Evolutionary conservation across 2,797 vertebrate genomes (phyloP).

Genomic region (Characodon lateralis): DNA sequence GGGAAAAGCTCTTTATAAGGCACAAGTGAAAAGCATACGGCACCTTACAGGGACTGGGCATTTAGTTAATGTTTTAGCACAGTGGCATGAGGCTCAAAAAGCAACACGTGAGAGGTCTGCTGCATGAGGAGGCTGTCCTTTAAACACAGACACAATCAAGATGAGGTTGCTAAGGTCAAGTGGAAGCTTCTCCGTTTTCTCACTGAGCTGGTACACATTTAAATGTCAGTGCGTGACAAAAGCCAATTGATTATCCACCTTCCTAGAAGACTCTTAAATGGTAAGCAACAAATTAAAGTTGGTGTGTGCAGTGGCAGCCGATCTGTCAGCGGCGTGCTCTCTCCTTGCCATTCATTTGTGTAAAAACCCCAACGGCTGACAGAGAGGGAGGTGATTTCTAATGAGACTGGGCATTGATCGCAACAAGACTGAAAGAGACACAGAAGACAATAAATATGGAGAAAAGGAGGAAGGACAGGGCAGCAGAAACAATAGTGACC

Average conservation of each 20-base stretch:
- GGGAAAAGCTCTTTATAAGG: slow-evolving; percentile 54
- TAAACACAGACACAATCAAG: slow-evolving; percentile 72
- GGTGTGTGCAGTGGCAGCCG: slow-evolving; percentile 48
- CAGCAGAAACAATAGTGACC: slow-evolving; percentile 3
- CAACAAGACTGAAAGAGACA: slow-evolving; percentile 41
- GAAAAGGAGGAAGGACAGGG: neutral
- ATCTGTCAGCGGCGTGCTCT: slow-evolving; percentile 59
- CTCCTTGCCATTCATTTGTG: slow-evolving; percentile 69
- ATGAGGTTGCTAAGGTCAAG: slow-evolving; percentile 68
- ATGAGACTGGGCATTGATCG: slow-evolving; percentile 75
- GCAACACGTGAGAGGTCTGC: slow-evolving; percentile 61
- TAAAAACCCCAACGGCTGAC: slow-evolving; percentile 67
- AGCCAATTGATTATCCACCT: slow-evolving; percentile 82
- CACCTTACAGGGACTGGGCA: slow-evolving; percentile 46
- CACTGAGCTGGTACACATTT: slow-evolving; percentile 65
- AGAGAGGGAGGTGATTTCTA: slow-evolving; percentile 65
- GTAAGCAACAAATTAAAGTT: slow-evolving; percentile 81
- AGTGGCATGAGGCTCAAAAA: slow-evolving; percentile 50
- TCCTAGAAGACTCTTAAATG: slow-evolving; percentile 75
- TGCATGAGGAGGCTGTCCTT: slow-evolving; percentile 63
- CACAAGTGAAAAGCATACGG: slow-evolving; percentile 52
- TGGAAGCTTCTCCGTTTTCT: slow-evolving; percentile 59
- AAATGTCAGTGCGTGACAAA: slow-evolving; percentile 79
- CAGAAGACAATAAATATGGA: slow-evolving; percentile 41
- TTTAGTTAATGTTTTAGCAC: slow-evolving; percentile 44